Base-by-base conservation (phyloP, 2,113 vertebrate species). In the Hippocampus barbouri region DNA sequence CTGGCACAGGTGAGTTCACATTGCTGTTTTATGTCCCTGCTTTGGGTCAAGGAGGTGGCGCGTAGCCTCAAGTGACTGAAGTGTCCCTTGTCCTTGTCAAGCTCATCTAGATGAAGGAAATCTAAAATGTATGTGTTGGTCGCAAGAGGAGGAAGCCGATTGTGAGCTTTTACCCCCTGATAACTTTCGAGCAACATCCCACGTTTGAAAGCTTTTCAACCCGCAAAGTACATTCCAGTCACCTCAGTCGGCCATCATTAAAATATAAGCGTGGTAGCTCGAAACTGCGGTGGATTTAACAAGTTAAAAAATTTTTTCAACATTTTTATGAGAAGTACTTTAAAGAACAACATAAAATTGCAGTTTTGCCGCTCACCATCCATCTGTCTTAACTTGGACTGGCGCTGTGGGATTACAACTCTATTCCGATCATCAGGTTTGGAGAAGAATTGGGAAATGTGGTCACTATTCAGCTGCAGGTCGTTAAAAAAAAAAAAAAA, bases 401-500 rank as follows among this genome's bases (percentile, higher is more conserved):
- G 56, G n/a, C 12, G 11, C 56, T 59, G n/a, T 5, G 73, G 80
- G 88, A 85, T 87, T 82, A 86, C 54, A 72, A 83, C 84, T 85
- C 81, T 73, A 83, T 85, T 89, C 88, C 77, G 89, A 87, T 84
- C 79, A 73, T 54, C 65, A 77, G 59, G 79, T 87, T 85, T 75
- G 9, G 70, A 10, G 38, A 68, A 60, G 70, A 67, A 12, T 9
- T 34, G 64, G 66, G 71, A 81, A 73, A 78, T 83, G 84, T 73
- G 84, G 85, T 85, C 67, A 76, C 79, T 74, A 84, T 82, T 91
- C 81, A 87, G 83, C 79, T 89, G 84, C 70, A 79, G 76, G 81
- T 84, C 79, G 38, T 91, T 56, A 23, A 54, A 56, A 23, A 54
- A 56, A 91, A 91, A 89, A 79, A 91, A 91, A 89, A 79, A 71